A percentile compares a stretch with the other conserved stretches of the same genome.
Evolutionary conservation across 1,140 invertebrate species (phyloP).

Genomic region (Penaeus japonicus): DNA sequence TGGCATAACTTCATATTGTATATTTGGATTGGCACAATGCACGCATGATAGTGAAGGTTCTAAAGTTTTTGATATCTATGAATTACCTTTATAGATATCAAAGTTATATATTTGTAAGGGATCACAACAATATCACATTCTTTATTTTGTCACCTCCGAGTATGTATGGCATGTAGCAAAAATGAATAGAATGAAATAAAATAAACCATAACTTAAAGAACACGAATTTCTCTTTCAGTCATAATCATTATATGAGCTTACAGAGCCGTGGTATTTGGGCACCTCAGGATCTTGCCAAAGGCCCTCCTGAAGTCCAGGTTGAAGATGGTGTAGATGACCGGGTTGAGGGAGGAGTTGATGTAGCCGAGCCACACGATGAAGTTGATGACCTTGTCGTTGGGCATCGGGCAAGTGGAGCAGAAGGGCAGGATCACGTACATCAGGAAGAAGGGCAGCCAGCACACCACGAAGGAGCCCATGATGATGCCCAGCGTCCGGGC

Average conservation of each 20-base stretch:
- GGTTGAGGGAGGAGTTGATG: conserved; percentile 96
- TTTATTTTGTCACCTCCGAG: no score
- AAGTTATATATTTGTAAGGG: no score
- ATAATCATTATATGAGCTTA: not conserved
- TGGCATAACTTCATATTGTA: no score
- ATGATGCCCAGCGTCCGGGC: conserved; percentile 92
- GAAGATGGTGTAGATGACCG: conserved; percentile 68
- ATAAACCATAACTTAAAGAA: no score
- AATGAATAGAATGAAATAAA: no score
- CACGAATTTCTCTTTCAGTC: no score
- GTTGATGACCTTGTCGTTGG: conserved; percentile 81
- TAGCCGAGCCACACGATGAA: conserved; percentile 98
- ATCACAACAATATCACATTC: no score
- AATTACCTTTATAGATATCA: no score
- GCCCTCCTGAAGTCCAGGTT: conserved; percentile 93
- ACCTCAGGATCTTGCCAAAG: conserved; percentile 77
- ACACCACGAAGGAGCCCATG: conserved; percentile 78
- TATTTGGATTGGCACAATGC: no score
- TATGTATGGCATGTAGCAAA: no score
- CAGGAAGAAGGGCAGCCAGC: conserved; percentile 65
- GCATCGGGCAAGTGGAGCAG: conserved; percentile 77
- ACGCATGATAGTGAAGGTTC: no score
- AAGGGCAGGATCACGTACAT: conserved; percentile 89
- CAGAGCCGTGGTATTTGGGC: conserved; percentile 30
- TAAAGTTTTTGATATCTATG: no score